Base-by-base conservation (phyloP, 2,797 vertebrate genomes). In the Halcyon smyrnensis region DNA sequence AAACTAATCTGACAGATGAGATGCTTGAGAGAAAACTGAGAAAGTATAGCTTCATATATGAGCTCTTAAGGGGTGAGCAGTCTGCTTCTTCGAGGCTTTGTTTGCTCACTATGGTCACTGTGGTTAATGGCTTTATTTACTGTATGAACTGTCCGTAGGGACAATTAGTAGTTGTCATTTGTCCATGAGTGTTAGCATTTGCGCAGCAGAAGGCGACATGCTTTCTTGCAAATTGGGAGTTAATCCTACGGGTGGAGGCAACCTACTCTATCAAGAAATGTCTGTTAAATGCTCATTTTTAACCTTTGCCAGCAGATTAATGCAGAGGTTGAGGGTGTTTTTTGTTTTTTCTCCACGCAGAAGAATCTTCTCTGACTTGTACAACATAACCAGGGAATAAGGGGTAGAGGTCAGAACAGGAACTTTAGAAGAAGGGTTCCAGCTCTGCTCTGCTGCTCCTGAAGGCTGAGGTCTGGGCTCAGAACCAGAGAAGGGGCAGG, bases 1-100 rank as follows among this genome's bases (percentile, higher is more conserved):
- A 13, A 48, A 45, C 10, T 18, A n/a, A 11, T 30, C 36, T 51
- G 54, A 11, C 6, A 30, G 12, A 51, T 7, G 23, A 46, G 12
- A 28, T 43, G 24, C 16, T 46, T 37, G 36, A 74, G 41, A 7
- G 32, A 53, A 20, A 84, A 34, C 21, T 17, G 32, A 2, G 15
- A 25, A 43, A 32, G 27, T 4, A 2, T 0, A 62, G 30, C 36
- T 64, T 25, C 30, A 1, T 2, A 1, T 20, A 1, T 8, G 19
- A 34, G 4, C 51, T 37, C 25, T 27, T 9, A 23, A n/a, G 14
- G 13, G 13, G 57, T 15, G 19, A 56, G 37, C 32, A 32, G 27
- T 14, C 24, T 69, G 13, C 8, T 46, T 48, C 12, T 54, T 30
- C 14, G 13, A 36, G 45, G 19, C 28, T 50, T 18, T 36, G 10